Evolutionary conservation across 2,797 vertebrate genomes (phyloP), one percentile per base, ranked within the genome.

Genomic region (Pangasius mekongensis): DNA sequence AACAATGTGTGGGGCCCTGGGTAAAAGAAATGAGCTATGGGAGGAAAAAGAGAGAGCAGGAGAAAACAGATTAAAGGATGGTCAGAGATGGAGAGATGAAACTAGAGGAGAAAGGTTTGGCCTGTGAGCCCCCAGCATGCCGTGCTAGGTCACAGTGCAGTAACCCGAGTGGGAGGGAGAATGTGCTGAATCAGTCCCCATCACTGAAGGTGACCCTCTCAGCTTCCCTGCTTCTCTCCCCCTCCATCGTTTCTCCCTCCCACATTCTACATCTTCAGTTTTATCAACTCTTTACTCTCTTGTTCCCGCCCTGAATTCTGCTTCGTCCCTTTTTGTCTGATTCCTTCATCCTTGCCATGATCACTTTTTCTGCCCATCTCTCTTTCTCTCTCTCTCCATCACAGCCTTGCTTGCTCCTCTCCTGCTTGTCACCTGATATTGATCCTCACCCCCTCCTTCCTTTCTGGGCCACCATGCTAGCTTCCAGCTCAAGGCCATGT

Each of bases 111-210:
- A 3, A 47, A 85, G 91, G 16, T 81, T 87, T 77, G 88, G 90
- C 60, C 77, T 24, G 43, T 62, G 24, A 91, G 69, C 77, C 89
- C 90, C 88, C 83, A 84, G 87, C 85, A 91, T 88, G 87, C 88
- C 87, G 39, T 67, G 83, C 60, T 86, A 76, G 94, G 95, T 95
- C 93, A 92, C 92, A 94, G 93, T 89, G 93, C 92, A 86, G 95
- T 94, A 95, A 95, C 95, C 94, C 87, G 94, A 95, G 92, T 89
- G 89, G 87, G 84, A 93, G 86, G 85, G 88, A 93, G 95, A 95
- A 95, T 93, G 89, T 97, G 96, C 96, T 97, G 96, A 97, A 95
- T 96, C 96, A 96, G 95, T 93, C 91, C 92, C 92, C 94, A 93
- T 93, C 92, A 92, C 86, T 96, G 96, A 97, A 97, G 96, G 96